These are phyloP conservation scores for Alloplasta piceator DNA, from an alignment of 2,888 invertebrate genomes.

Conservation along the genomic window DNA sequence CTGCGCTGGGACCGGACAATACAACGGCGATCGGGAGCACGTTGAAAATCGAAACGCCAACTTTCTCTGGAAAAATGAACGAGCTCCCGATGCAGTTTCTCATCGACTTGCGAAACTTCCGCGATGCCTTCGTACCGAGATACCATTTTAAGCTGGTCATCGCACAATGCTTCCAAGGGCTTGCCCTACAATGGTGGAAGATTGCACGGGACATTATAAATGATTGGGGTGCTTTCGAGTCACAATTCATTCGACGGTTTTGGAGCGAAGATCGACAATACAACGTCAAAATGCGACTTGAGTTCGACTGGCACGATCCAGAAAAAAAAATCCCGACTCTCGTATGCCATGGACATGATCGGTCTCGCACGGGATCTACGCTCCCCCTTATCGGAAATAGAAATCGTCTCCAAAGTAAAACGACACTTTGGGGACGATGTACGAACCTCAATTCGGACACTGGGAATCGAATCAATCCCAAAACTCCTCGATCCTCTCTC, in stretches of 20 bases:
- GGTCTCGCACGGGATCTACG: background rate
- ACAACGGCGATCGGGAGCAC: background rate
- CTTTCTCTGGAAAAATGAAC: background rate
- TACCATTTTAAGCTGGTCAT: constrained; percentile 17
- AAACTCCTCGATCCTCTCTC: background rate
- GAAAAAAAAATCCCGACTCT: background rate
- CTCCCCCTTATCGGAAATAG: background rate
- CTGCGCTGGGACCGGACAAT: too few species aligned
- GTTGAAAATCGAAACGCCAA: background rate
- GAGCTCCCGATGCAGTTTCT: constrained; percentile 34
- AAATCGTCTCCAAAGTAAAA: background rate
- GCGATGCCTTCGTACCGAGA: constrained; percentile 4
- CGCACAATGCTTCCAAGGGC: constrained; percentile 5
- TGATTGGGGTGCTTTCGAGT: constrained; percentile 24
- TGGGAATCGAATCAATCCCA: background rate
- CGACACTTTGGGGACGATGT: background rate
- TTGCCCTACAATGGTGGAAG: constrained; percentile 21
- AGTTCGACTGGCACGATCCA: too few species aligned
- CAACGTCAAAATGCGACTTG: background rate
- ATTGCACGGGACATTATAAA: background rate
- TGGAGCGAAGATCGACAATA: constrained; percentile 21
- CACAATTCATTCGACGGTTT: background rate
- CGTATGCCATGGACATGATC: constrained; percentile 2
- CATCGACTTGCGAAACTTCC: background rate
- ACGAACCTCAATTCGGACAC: background rate